These are phyloP conservation scores for Sepiola atlantica DNA, from an alignment of 2,888 invertebrate species.

Conservation along the genomic window DNA sequence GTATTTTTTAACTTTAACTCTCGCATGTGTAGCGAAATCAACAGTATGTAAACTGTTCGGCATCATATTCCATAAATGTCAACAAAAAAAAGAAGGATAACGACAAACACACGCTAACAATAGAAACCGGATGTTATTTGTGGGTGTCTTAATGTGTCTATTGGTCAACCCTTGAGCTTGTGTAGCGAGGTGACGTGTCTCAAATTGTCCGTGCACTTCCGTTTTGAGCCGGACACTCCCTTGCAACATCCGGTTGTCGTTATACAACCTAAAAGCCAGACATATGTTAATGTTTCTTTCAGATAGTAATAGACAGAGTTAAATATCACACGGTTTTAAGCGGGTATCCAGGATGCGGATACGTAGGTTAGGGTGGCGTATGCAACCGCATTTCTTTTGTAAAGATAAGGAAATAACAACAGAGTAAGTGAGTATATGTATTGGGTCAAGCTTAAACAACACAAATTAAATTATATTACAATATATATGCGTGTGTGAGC, in stretches of 20 bases:
- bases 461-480: not conserved
- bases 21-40: no score
- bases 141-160: not conserved
- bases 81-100: not conserved
- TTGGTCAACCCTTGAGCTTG: not conserved
- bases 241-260: not conserved
- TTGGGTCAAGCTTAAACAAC: not conserved
- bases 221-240: not conserved
- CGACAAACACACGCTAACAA: not conserved
- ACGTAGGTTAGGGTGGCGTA: not conserved
- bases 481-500: not conserved
- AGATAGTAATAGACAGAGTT: not conserved
- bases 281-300: not conserved
- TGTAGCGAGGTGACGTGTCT: not conserved
- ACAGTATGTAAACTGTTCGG: no score
- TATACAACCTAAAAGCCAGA: not conserved
- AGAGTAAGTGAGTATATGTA: not conserved
- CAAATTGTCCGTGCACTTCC: constrained; percentile 32
- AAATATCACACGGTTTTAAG: not conserved
- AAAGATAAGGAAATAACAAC: not conserved
- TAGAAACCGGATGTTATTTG: not conserved
- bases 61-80: no score
- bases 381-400: not conserved
- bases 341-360: not conserved
- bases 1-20: no score